These are phyloP conservation scores for Solenopsis fugax DNA, from an alignment of 1,140 invertebrate species.

Conservation along the genomic window DNA sequence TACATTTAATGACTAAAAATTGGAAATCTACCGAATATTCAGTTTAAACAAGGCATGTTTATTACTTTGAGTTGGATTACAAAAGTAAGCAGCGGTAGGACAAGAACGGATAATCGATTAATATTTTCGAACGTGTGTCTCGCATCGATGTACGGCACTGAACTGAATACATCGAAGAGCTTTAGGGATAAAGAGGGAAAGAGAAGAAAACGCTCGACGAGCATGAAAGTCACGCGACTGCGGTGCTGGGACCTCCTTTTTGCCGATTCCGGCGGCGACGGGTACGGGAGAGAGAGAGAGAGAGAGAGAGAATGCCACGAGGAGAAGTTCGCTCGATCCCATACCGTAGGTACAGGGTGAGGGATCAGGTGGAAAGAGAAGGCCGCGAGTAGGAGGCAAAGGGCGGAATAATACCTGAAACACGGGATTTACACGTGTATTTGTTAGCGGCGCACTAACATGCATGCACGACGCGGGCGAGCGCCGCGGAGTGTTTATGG, in stretches of 20 bases:
- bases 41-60: not conserved
- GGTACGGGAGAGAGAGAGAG: conserved; percentile 63
- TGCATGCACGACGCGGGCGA: conserved; percentile 73
- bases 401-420: conserved; percentile 80
- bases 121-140: not conserved
- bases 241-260: conserved; percentile 73
- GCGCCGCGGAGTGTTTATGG: conserved; percentile 80
- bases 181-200: conserved; percentile 15
- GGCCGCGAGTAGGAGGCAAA: conserved; percentile 23
- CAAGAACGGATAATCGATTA: conserved; percentile 6
- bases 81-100: not conserved
- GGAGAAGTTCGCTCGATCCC: conserved; percentile 43
- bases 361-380: conserved; percentile 57
- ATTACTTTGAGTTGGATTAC: not conserved
- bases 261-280: conserved; percentile 73
- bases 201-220: conserved; percentile 51
- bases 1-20: not conserved
- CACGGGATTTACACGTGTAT: conserved; percentile 82
- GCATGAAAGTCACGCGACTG: conserved; percentile 82
- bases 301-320: conserved; percentile 57
- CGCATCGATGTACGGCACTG: conserved; percentile 56
- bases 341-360: conserved; percentile 9
- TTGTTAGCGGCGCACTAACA: conserved; percentile 75
- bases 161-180: conserved; percentile 4
- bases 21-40: not conserved